Percentiles rank a stretch among this genome's conserved stretches.
These are phyloP conservation scores for Oncorhynchus clarkii DNA, from an alignment of 2,113 vertebrate genomes.

Conservation along the genomic window DNA sequence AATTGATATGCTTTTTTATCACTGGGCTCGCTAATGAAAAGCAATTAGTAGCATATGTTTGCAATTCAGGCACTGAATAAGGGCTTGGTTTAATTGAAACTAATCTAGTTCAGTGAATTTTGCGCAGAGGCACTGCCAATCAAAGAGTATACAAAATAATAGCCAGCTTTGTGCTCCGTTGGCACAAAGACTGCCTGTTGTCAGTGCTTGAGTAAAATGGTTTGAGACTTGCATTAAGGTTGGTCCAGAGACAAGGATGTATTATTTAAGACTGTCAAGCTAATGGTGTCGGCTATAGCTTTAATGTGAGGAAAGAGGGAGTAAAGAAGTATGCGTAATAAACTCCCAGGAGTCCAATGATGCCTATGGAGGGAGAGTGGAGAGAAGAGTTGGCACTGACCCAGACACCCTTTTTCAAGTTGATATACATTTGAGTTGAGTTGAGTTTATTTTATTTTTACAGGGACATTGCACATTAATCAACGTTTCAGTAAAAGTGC, in stretches of 20 bases:
- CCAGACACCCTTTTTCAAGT: background rate
- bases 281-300: background rate
- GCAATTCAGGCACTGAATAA: conserved; percentile 38
- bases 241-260: background rate
- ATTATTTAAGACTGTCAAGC: conserved; percentile 5
- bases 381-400: background rate
- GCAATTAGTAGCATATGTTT: conserved; percentile 62
- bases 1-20: conserved; percentile 55
- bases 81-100: conserved; percentile 41
- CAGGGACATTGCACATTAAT: too few relatives aligned
- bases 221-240: background rate
- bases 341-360: conserved; percentile 8
- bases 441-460: too few relatives aligned
- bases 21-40: conserved; percentile 55
- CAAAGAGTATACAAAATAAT: background rate
- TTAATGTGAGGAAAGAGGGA: background rate
- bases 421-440: background rate
- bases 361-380: background rate
- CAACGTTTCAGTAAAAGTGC: too few relatives aligned
- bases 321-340: conserved; percentile 9
- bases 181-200: background rate
- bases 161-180: background rate
- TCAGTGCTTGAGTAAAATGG: conserved; percentile 1
- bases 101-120: conserved; percentile 25
- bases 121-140: conserved; percentile 1